These are phyloP conservation scores for Hydropsyche tenuis DNA, from an alignment of 1,140 invertebrate genomes.

Conservation along the genomic window DNA sequence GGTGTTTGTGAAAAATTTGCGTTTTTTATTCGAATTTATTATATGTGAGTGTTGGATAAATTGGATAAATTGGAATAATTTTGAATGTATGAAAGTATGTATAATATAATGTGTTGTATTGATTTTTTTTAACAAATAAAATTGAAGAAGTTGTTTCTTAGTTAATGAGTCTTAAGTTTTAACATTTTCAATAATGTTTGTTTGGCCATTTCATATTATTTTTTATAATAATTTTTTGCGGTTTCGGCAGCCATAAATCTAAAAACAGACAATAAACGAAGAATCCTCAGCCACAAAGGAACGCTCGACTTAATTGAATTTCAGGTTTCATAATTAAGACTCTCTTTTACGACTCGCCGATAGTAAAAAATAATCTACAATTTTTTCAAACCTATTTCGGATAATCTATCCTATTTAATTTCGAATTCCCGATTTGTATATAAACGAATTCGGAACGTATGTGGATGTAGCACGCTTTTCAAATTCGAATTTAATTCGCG, in stretches of 20 bases:
- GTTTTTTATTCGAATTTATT: too few relatives aligned
- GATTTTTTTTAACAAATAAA: too few relatives aligned
- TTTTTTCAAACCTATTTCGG: not conserved
- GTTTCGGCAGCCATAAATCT: conserved; percentile 39
- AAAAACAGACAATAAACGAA: conserved; percentile 16
- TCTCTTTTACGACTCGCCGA: conserved; percentile 17
- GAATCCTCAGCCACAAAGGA: conserved; percentile 31
- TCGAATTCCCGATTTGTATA: not conserved
- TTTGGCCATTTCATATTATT: too few relatives aligned
- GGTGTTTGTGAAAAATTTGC: too few relatives aligned
- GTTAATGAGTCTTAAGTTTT: too few relatives aligned
- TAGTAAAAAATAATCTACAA: too few relatives aligned
- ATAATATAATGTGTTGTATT: too few relatives aligned
- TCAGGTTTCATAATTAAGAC: conserved; percentile 36
- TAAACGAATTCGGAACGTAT: not conserved
- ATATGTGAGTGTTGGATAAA: too few relatives aligned
- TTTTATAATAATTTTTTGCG: not conserved
- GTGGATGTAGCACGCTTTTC: not conserved
- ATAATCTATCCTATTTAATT: not conserved
- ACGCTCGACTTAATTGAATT: conserved; percentile 46
- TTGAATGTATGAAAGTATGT: too few relatives aligned
- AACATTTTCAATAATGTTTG: too few relatives aligned
- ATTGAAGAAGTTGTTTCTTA: too few relatives aligned
- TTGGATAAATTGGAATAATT: too few relatives aligned
- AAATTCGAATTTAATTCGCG: conserved; percentile 14